phyloP scores from a whole-genome alignment of 2,888 invertebrate species.

The Lampropteryx suffumata region DNA sequence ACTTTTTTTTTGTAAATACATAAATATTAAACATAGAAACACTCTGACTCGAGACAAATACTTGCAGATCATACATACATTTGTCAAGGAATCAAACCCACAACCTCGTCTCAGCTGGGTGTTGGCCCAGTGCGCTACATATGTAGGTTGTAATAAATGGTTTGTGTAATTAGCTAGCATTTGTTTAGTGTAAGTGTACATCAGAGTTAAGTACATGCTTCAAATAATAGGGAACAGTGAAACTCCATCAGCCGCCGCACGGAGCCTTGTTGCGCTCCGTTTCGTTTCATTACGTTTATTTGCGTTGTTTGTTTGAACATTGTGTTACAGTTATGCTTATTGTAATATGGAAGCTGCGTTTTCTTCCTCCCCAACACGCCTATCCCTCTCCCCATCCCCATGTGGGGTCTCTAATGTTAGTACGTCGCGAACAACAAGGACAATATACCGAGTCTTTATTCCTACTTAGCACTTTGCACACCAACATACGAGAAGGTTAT shows the following conservation, averaged over 20 bases:
- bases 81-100: too few species aligned
- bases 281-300: constrained; percentile 10
- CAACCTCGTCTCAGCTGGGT: too few species aligned
- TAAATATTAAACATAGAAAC: too few species aligned
- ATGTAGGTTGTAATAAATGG: too few species aligned
- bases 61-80: too few species aligned
- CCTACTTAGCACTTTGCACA: background rate
- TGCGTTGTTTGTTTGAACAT: constrained; percentile 4
- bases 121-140: too few species aligned
- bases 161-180: too few species aligned
- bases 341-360: constrained; percentile 3
- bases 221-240: background rate
- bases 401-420: background rate
- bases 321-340: constrained; percentile 5
- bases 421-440: background rate
- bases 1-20: too few species aligned
- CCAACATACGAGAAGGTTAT: too few species aligned
- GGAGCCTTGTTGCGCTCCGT: background rate
- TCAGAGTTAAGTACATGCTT: background rate
- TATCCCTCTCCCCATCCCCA: background rate
- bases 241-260: background rate
- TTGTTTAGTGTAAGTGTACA: background rate
- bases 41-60: too few species aligned
- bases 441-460: background rate
- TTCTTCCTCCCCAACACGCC: too few species aligned